Evolutionary conservation across 2,113 vertebrate species (phyloP), one percentile per base, ranked within the genome.

Genomic region (Podocnemis expansa): DNA sequence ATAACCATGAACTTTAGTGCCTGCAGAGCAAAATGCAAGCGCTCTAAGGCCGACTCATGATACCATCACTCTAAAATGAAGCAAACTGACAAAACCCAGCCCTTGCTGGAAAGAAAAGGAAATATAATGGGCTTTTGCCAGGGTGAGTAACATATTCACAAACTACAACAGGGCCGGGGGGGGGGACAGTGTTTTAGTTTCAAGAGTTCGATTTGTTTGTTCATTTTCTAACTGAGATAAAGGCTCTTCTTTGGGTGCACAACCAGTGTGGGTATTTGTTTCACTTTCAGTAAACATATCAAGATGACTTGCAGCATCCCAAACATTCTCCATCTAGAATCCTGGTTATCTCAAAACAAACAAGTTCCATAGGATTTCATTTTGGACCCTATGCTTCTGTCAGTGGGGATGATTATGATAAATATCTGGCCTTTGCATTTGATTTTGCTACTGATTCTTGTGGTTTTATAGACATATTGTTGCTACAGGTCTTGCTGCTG

Each of bases 391-490:
- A 47, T n/a, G 25, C 80, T 93, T 95, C 88, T 95, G 92, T 47
- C 96, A 95, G 94, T 92, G 90, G 88, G 0, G 8, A 89, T 93
- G 88, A 96, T 97, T 93, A 96, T 87, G 92, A 95, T 95, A 85
- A 95, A 96, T 95, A 94, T 91, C 92, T 92, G 93, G 70, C 55
- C 84, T 91, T 91, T 87, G 83, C 79, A 78, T 29, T 43, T 75
- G 51, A 45, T 87, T 96, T 96, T 95, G 95, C 88, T 96, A 92
- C 92, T 96, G 96, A 95, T 96, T 95, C 85, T 25, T 93, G 83
- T 58, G 10, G 91, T 95, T 83, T 92, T 96, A 79, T 75, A 89
- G 83, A 92, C 70, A 25, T 81, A 73, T 83, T 96, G 55, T 87
- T 94, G 75, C 47, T 90, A 11, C 54, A 88, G 81, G 88, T 95